Base-by-base conservation (phyloP, 2,113 vertebrate species). In the Gymnogyps californianus region DNA sequence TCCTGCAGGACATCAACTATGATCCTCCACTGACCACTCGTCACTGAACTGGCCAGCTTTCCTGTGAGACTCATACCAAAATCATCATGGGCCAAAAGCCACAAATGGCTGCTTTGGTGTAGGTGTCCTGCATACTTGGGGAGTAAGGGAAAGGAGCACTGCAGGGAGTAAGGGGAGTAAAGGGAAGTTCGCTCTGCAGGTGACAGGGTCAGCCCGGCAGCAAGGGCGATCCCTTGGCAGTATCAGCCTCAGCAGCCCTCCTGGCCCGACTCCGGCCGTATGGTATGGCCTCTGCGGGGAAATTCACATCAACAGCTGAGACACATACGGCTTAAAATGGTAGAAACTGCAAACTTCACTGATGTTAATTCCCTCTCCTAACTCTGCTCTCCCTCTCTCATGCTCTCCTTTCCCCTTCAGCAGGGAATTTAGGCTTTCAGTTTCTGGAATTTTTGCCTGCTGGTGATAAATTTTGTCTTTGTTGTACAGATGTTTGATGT, bases 1-100 rank as follows among this genome's bases (percentile, higher is more conserved):
- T 51, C 16, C 67, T 2, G 0, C 26, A 55, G 61, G 38, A 42
- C 1, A 1, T 24, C 57, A 52, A 2, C 44, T 36, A 4, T 28
- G 69, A 51, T 62, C 42, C 47, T 34, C 22, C 44, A 28, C 16
- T 32, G 42, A 40, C 6, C 46, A 24, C 17, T 29, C 4, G 0
- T 40, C 40, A 24, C 47, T 13, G 29, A 58, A 34, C 61, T 4
- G 34, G 40, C 29, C 61, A 65, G 34, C 38, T 46, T 65, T 55
- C 61, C 34, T 0, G 0, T 11, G 17, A 36, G 46, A n/a, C 24
- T 46, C 25, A 5, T 7, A 28, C 7, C 32, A n/a, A 70, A 59
- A 89, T 12, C 44, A 22, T 13, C 34, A 40, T 0, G 3, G 66
- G 21, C 36, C 40, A 49, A 54, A 65, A 21, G 32, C 51, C 36